Evolutionary conservation across 2,888 invertebrate genomes (phyloP).

Genomic region (Drosophila mimica): DNA sequence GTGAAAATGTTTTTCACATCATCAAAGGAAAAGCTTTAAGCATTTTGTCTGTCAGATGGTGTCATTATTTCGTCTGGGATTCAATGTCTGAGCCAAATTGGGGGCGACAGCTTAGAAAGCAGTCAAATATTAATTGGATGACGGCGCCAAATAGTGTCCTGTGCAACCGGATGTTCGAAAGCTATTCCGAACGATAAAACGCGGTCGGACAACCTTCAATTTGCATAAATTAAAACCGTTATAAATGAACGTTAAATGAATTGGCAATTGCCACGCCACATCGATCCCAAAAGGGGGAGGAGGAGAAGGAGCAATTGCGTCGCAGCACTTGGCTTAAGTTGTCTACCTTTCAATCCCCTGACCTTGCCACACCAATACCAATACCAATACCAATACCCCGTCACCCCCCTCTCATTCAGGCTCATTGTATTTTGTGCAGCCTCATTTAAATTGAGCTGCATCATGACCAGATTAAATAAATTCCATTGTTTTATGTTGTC

Average conservation of each 20-base stretch:
- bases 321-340: conserved; percentile 10
- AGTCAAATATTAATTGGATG: conserved; percentile 14
- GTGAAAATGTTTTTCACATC: neutral
- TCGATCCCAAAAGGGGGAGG: neutral
- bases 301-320: neutral
- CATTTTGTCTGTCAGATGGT: neutral
- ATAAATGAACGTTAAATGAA: conserved; percentile 58
- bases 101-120: neutral
- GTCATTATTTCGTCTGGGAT: neutral
- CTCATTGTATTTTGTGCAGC: conserved; percentile 5
- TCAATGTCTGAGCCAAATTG: neutral
- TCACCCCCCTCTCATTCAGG: neutral
- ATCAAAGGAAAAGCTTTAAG: neutral
- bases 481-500: conserved; percentile 11
- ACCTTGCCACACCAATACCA: neutral
- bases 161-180: conserved; percentile 47
- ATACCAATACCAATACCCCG: neutral
- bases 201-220: conserved; percentile 44
- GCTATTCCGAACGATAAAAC: conserved; percentile 21
- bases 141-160: conserved; percentile 13
- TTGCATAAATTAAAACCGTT: conserved; percentile 66
- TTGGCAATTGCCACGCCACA: conserved; percentile 48
- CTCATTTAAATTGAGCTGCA: conserved; percentile 11
- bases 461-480: conserved; percentile 26
- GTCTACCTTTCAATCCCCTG: neutral